Base-by-base conservation (phyloP, 2,797 vertebrate species). In the Tapera naevia region DNA sequence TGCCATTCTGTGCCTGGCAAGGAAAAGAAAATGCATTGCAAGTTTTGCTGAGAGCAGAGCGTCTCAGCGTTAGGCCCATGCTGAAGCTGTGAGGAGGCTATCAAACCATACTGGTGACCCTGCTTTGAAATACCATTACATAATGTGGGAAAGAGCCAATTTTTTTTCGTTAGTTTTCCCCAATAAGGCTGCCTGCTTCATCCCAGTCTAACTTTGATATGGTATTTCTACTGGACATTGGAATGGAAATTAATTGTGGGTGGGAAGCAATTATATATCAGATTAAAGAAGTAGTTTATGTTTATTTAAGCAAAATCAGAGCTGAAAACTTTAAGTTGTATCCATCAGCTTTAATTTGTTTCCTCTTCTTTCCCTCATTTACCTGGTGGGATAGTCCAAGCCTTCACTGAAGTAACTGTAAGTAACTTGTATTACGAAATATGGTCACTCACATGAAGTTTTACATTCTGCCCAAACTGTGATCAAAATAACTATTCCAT, bases 401-500 rank as follows among this genome's bases (percentile, higher is more conserved):
- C 4, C 28, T 82, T 70, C 30, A 33, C 21, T 75, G 54, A 60
- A 65, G 50, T 75, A 66, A 88, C 85, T 56, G 14, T 78, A 72
- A 96, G 41, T 75, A 58, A 82, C 39, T 91, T 79, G 32, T 28
- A 70, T 72, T 93, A 95, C 76, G 79, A 86, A 90, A 85, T 89
- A 72, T 18, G 67, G 60, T 70, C 74, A 66, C 21, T 91, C 78
- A 76, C 35, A 48, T 83, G 58, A 94, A 94, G 69, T 62, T 96
- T 87, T 91, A 58, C n/a, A 81, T 94, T 95, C 74, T 90, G 37
- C 81, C 89, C 64, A 85, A 78, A 53, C 32, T 92, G 56, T 90
- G 70, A 92, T 93, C 86, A 90, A 94, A 65, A 93, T 69, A 96
- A 71, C 58, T 51, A 37, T 92, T 93, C 91, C 67, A 86, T 88